A percentile compares a stretch with the other conserved stretches of the same genome.
Conservation (phyloP, 2,888 invertebrate genomes). For the Agonopterix heracliana region DNA sequence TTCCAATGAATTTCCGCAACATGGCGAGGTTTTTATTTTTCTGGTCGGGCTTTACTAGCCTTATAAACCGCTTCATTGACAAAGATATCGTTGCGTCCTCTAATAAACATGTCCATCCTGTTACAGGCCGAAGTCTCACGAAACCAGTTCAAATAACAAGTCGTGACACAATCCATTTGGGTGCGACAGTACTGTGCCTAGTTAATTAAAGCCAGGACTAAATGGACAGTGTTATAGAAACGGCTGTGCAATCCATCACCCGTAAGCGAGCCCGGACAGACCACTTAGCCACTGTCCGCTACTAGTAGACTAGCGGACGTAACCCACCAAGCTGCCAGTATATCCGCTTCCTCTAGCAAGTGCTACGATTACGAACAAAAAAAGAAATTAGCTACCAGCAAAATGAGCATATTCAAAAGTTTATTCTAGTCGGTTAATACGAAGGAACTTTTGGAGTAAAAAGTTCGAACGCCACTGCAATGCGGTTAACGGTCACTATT, state of each 20-base stretch:
- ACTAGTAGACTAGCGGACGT: slow-evolving; percentile 2
- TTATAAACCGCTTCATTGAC: too few species aligned
- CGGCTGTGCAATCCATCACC: slow-evolving; percentile 58
- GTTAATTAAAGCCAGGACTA: slow-evolving; percentile 19
- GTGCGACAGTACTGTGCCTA: slow-evolving; percentile 4
- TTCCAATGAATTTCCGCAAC: too few species aligned
- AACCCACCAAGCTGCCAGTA: background rate
- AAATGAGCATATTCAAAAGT: slow-evolving; percentile 1
- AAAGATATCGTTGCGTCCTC: too few species aligned
- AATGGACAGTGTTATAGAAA: slow-evolving; percentile 26
- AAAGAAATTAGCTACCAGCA: slow-evolving; percentile 1
- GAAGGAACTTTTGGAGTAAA: background rate
- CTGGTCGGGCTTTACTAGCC: too few species aligned
- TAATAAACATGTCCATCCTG: too few species aligned
- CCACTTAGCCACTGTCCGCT: slow-evolving; percentile 50
- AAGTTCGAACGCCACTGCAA: slow-evolving; percentile 3
- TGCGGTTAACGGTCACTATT: background rate
- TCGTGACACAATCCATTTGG: slow-evolving; percentile 1
- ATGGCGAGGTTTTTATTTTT: too few species aligned
- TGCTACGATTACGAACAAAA: slow-evolving; percentile 2
- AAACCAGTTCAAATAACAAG: too few species aligned
- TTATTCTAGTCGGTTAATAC: background rate
- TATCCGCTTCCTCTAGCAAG: slow-evolving; percentile 9
- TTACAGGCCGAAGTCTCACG: too few species aligned
- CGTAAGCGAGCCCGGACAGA: slow-evolving; percentile 55